These are phyloP conservation scores for Triops longicaudatus DNA, from an alignment of 1,140 invertebrate genomes.

Conservation along the genomic window DNA sequence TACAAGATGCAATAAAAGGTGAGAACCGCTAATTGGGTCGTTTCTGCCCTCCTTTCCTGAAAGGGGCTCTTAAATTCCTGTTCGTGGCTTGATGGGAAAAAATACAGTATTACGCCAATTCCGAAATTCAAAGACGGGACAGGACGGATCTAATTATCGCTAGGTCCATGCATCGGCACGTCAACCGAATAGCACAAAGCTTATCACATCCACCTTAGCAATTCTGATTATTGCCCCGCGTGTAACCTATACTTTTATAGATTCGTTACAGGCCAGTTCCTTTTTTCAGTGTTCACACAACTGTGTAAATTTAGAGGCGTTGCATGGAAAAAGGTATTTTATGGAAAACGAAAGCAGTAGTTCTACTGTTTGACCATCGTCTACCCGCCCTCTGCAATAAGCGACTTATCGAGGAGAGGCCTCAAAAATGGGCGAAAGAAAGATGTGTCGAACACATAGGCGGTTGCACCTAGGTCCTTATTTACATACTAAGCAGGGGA, in stretches of 20 bases:
- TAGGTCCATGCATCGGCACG: not conserved
- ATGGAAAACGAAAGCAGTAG: not conserved
- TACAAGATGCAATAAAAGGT: no score
- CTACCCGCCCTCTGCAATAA: not conserved
- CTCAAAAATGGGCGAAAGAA: not conserved
- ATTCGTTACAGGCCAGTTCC: not conserved
- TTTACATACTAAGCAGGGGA: not conserved
- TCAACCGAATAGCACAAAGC: not conserved
- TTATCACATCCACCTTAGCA: conserved; percentile 7
- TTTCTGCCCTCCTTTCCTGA: no score
- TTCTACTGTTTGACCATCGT: not conserved
- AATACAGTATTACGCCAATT: no score
- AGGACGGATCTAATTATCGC: not conserved
- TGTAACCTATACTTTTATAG: not conserved
- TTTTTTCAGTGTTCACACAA: not conserved
- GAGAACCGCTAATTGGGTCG: no score
- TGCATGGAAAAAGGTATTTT: not conserved
- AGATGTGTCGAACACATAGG: not conserved
- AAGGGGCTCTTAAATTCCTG: no score
- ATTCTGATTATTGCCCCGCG: not conserved
- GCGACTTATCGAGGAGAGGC: not conserved
- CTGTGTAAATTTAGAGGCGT: not conserved
- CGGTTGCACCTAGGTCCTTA: not conserved
- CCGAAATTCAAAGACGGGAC: not conserved
- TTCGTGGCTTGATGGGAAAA: no score